A percentile compares a stretch with the other conserved stretches of the same genome.
Conservation (phyloP, 2,888 invertebrate species). For the Trimorus sp. region DNA sequence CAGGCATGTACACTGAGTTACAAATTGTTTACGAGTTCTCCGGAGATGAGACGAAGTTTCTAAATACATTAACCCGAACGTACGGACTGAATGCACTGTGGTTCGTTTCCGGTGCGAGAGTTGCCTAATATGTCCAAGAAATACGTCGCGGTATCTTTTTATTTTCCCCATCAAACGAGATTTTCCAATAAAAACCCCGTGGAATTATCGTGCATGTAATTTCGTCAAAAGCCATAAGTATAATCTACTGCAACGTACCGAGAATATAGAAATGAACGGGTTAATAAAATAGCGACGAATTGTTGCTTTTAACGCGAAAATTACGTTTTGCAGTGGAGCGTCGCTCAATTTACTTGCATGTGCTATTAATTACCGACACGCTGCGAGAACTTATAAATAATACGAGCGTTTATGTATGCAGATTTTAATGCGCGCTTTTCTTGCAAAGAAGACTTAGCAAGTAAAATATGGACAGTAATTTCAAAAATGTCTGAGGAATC, state of each 20-base stretch:
- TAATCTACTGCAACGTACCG: no score
- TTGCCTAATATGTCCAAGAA: background rate
- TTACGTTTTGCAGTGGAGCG: background rate
- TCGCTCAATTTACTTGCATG: constrained; percentile 12
- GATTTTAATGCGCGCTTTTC: constrained; percentile 49
- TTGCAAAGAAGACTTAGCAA: constrained; percentile 50
- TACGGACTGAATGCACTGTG: constrained; percentile 34
- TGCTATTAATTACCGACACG: constrained; percentile 24
- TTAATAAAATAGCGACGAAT: no score
- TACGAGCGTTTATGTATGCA: constrained; percentile 52
- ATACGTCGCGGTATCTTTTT: background rate
- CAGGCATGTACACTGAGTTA: constrained; percentile 45
- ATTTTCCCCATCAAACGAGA: no score
- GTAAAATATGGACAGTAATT: constrained; percentile 59
- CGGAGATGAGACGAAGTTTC: constrained; percentile 56
- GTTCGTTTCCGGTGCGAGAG: constrained; percentile 20
- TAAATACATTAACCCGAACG: constrained; percentile 53
- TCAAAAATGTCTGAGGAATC: constrained; percentile 53
- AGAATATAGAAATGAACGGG: no score
- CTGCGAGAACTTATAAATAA: constrained; percentile 38
- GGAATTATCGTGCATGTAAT: no score
- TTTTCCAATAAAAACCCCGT: no score
- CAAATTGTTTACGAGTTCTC: constrained; percentile 61
- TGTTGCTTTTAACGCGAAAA: no score
- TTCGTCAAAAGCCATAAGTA: no score